These are phyloP conservation scores for Galleria mellonella DNA, from an alignment of 1,140 invertebrate species.

Conservation along the genomic window DNA sequence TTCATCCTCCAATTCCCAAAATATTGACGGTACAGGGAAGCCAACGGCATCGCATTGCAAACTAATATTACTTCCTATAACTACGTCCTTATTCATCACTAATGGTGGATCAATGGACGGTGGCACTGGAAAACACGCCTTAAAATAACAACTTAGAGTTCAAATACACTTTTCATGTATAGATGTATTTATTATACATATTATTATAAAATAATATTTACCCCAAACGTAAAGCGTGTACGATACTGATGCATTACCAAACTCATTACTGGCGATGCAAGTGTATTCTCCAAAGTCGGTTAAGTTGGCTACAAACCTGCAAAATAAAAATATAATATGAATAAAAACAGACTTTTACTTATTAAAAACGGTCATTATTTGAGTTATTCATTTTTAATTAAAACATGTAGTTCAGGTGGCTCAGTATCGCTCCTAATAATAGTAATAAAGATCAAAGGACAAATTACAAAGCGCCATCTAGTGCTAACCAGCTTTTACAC, in stretches of 20 bases:
- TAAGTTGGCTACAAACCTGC: constrained; percentile 64
- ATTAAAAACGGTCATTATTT: too few species aligned
- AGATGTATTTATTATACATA: too few species aligned
- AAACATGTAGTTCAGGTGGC: too few species aligned
- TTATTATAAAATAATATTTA: constrained; percentile 21
- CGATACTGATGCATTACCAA: constrained; percentile 37
- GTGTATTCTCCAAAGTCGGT: constrained; percentile 62
- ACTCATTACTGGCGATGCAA: constrained; percentile 45
- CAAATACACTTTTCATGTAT: too few species aligned
- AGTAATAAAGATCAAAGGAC: too few species aligned
- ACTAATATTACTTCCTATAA: constrained; percentile 23
- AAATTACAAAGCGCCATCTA: too few species aligned
- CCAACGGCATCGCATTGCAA: constrained; percentile 57
- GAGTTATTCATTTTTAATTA: too few species aligned
- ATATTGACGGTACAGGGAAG: constrained; percentile 50
- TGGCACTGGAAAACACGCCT: constrained; percentile 33
- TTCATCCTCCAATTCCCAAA: constrained; percentile 42
- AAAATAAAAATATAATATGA: constrained; percentile 4
- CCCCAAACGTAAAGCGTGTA: constrained; percentile 58
- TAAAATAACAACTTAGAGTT: too few species aligned
- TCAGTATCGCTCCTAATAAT: too few species aligned
- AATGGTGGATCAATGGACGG: constrained; percentile 43
- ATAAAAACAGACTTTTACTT: too few species aligned
- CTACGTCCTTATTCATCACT: constrained; percentile 18
- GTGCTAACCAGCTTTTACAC: too few species aligned